Base-by-base conservation (phyloP, 2,113 vertebrate genomes). In the Apus apus region DNA sequence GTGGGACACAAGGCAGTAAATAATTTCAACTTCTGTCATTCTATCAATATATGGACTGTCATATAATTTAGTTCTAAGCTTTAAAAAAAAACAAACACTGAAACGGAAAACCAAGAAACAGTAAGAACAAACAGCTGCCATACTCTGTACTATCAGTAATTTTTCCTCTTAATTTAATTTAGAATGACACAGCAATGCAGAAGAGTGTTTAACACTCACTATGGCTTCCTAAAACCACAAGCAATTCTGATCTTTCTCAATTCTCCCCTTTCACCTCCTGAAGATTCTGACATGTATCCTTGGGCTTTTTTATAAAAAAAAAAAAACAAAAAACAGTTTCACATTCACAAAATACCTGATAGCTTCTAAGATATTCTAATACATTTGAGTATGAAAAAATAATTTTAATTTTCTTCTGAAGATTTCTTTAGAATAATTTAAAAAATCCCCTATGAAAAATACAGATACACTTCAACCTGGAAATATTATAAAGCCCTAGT, bases 321-420 rank as follows among this genome's bases (percentile, higher is more conserved):
- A 43, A 10, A 43, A 43, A 43, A 43, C 40, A 43, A 81, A 81
- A 61, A 18, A 9, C 6, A 8, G 5, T 8, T 64, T 72, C 57
- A 51, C 21, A 48, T 48, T 21, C 19, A 2, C 29, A 61, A 38
- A 74, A 48, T 11, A 23, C 16, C 48, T n/a, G 26, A 46, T 5
- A 40, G 46, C 5, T 85, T 53, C 16, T n/a, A 65, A 6, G 0
- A 20, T 6, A 15, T 0, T 18, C 0, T 8, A 30, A 70, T 29
- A 7, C 38, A 46, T 7, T 67, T 38, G 5, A 58, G 4, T 38
- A 51, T 13, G 7, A 27, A 62, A 70, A 68, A 7, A 5, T 7
- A 16, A 11, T 27, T 43, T 68, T 43, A 43, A 43, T 43, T 83
- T 66, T 21, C 8, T 58, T 85, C 1, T 1, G 29, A 18, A 1